These are phyloP conservation scores for Mareca strepera DNA, from an alignment of 2,797 vertebrate genomes.

Conservation along the genomic window DNA sequence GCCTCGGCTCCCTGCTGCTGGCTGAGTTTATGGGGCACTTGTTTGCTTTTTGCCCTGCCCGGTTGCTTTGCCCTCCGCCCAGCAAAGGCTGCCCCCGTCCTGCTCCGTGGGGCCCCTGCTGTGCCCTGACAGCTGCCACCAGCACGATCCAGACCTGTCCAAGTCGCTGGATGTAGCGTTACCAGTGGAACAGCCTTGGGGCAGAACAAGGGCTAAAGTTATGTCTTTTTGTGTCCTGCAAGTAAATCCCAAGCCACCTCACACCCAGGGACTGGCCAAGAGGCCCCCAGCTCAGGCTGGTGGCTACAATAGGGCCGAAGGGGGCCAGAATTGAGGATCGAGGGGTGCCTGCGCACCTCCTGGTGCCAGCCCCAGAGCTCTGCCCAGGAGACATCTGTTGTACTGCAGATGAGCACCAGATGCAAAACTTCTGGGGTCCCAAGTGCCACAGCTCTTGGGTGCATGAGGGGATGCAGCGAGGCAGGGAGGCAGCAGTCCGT, in stretches of 20 bases:
- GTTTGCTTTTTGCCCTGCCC: not conserved
- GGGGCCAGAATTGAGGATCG: no score
- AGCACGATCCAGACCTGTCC: not conserved
- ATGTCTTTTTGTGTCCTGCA: accelerated
- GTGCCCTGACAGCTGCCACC: not conserved
- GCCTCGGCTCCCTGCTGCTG: not conserved
- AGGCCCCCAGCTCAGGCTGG: not conserved
- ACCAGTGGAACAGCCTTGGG: not conserved
- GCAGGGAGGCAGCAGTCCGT: not conserved
- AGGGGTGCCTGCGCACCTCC: not conserved
- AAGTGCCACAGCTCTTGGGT: not conserved
- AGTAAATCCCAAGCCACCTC: accelerated
- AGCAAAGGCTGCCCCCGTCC: not conserved
- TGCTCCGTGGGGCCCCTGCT: accelerated
- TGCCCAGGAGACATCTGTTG: accelerated
- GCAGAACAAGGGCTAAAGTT: not conserved
- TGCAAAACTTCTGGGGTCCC: not conserved
- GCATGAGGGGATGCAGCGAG: not conserved
- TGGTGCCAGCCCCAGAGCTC: accelerated
- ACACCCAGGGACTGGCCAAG: not conserved
- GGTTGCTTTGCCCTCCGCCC: not conserved
- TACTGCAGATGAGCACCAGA: not conserved
- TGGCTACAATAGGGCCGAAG: accelerated
- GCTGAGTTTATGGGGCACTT: not conserved
- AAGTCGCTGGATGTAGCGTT: not conserved